Evolutionary conservation across 1,140 invertebrate species (phyloP).

Genomic region (Dysdera silvatica): DNA sequence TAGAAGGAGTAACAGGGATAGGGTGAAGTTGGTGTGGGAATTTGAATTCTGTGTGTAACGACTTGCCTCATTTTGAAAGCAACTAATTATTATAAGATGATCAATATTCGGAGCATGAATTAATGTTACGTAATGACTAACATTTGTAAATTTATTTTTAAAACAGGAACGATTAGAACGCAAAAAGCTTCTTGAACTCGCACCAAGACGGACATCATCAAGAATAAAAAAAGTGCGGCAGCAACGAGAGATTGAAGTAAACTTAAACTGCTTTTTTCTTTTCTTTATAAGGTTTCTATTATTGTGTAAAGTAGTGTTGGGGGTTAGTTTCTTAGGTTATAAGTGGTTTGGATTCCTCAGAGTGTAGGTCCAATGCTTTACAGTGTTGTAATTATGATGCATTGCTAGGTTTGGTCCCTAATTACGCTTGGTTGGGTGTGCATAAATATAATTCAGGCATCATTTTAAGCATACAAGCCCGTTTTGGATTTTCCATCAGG

Average conservation of each 20-base stretch:
- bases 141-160: neutral
- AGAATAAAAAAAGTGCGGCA: constrained; percentile 50
- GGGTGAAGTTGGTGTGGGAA: too few relatives aligned
- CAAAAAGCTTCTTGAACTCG: constrained; percentile 50
- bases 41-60: too few relatives aligned
- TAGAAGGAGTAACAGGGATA: too few relatives aligned
- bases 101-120: too few relatives aligned
- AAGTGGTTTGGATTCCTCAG: neutral
- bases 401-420: too few relatives aligned
- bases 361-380: too few relatives aligned
- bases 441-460: too few relatives aligned
- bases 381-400: too few relatives aligned
- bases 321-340: neutral
- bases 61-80: neutral
- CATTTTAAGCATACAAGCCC: too few relatives aligned
- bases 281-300: neutral
- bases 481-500: too few relatives aligned
- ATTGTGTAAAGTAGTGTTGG: neutral
- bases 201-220: constrained; percentile 51
- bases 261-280: constrained; percentile 3
- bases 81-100: constrained; percentile 4
- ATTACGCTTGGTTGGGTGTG: too few relatives aligned
- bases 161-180: constrained; percentile 33
- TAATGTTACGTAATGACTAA: neutral
- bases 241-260: constrained; percentile 46